phyloP scores from a whole-genome alignment of 2,797 vertebrate species.

The Podarcis siculus region DNA sequence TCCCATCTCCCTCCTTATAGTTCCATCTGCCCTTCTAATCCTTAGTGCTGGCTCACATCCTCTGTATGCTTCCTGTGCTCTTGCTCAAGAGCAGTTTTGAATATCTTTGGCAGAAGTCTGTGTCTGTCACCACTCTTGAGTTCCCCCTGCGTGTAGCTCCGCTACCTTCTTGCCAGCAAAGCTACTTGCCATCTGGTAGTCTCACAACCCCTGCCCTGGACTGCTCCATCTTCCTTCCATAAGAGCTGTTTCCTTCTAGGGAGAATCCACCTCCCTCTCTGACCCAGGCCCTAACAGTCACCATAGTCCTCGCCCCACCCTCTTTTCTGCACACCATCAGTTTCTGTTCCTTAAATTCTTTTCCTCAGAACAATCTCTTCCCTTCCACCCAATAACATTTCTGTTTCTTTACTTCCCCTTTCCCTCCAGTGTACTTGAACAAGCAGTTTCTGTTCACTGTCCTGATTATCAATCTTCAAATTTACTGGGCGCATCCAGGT shows the following conservation, averaged over 20 bases:
- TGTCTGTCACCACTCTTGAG: neutral
- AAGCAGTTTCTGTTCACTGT: neutral
- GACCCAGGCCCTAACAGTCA: neutral
- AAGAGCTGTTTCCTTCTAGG: neutral
- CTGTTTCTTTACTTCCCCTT: neutral
- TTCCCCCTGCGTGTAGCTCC: neutral
- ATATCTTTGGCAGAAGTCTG: neutral
- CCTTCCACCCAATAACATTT: neutral
- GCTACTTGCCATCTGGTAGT: neutral
- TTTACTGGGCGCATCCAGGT: neutral
- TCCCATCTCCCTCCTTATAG: too few relatives aligned
- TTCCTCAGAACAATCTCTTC: neutral
- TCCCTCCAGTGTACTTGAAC: neutral
- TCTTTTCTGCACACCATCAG: neutral
- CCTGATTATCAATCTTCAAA: neutral
- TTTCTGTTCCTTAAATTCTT: neutral
- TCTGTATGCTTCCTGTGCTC: neutral
- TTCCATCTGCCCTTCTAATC: neutral
- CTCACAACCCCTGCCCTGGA: neutral
- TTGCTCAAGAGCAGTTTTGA: neutral
- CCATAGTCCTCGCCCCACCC: too few relatives aligned
- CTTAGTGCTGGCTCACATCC: neutral
- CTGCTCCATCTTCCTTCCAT: neutral
- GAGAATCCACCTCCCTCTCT: neutral
- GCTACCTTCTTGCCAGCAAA: neutral